Evolutionary conservation across 2,888 invertebrate genomes (phyloP), one percentile per base, ranked within the genome.

Genomic region (Dicycla oo): DNA sequence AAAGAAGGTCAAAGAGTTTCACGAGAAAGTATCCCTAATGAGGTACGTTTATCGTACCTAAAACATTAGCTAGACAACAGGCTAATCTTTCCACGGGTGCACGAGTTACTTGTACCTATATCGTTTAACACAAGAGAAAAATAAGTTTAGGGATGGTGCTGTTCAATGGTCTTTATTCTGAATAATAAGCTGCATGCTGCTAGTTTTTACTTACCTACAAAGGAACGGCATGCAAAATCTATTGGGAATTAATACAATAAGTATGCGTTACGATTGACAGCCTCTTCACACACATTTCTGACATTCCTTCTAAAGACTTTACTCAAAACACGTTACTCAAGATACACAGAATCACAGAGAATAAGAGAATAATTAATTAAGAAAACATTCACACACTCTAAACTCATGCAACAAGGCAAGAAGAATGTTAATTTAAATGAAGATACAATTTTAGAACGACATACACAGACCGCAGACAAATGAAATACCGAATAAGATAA

Each of bases 321-420:
- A n/a, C 43, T 26, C 30, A 74, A n/a, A n/a, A 58, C 10, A 51
- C 11, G 18, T 57, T 13, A 72, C 7, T 51, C 26, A 43, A 76
- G 23, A 65, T n/a, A 71, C n/a, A 64, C 13, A 60, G 0, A 54
- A 56, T 70, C 49, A 66, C 66, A 65, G 5, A 64, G n/a, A 34
- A 13, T 23, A 53, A 34, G 20, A 51, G 13, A 60, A 7, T 64
- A 56, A 61, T 75, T 66, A 63, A 61, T 51, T n/a, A 61, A 53
- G 40, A 53, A 57, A 57, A 62, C 40, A 56, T 53, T 61, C 26
- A 43, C 34, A 57, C n/a, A 61, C 18, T 54, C 34, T 7, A 53
- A 65, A 64, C 26, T 47, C 62, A 75, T 54, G 69, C 79, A 61
- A 64, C 6, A 78, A 18, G 26, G 67, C 49, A 73, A 43, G 15